These are phyloP conservation scores for Limnephilus marmoratus DNA, from an alignment of 2,888 invertebrate species.

Conservation along the genomic window DNA sequence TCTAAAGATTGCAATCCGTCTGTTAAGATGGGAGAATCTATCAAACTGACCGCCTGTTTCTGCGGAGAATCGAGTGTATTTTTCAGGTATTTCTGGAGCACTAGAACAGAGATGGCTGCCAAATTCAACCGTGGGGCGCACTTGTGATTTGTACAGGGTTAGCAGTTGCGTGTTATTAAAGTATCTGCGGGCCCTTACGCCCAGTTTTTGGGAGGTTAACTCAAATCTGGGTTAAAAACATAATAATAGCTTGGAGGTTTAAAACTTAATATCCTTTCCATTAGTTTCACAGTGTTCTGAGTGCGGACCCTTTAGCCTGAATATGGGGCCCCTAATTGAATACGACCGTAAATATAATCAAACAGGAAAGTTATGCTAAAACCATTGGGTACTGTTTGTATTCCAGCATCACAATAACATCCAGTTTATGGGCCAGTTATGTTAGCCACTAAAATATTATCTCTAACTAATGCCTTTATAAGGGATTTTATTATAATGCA, in stretches of 20 bases:
- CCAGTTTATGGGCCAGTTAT: background rate
- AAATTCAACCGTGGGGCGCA: too few species aligned
- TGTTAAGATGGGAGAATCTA: too few species aligned
- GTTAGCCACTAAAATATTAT: background rate
- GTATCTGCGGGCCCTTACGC: too few species aligned
- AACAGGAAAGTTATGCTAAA: slow-evolving; percentile 25
- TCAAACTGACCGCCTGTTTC: too few species aligned
- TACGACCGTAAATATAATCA: slow-evolving; percentile 27
- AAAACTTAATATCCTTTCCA: background rate
- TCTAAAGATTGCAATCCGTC: too few species aligned
- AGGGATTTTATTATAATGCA: background rate
- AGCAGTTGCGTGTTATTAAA: too few species aligned
- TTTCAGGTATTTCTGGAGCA: too few species aligned
- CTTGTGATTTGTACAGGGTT: too few species aligned
- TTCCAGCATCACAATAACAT: slow-evolving; percentile 8
- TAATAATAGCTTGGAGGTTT: background rate
- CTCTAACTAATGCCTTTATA: background rate
- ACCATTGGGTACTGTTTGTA: background rate
- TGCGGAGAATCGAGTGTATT: too few species aligned
- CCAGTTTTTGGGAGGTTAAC: too few species aligned
- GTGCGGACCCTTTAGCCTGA: background rate
- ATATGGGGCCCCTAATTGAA: slow-evolving; percentile 18
- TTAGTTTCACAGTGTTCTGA: background rate
- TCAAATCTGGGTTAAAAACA: background rate
- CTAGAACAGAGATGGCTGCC: too few species aligned